phyloP scores from a whole-genome alignment of 2,797 vertebrate species.

The Echeneis naucrates region DNA sequence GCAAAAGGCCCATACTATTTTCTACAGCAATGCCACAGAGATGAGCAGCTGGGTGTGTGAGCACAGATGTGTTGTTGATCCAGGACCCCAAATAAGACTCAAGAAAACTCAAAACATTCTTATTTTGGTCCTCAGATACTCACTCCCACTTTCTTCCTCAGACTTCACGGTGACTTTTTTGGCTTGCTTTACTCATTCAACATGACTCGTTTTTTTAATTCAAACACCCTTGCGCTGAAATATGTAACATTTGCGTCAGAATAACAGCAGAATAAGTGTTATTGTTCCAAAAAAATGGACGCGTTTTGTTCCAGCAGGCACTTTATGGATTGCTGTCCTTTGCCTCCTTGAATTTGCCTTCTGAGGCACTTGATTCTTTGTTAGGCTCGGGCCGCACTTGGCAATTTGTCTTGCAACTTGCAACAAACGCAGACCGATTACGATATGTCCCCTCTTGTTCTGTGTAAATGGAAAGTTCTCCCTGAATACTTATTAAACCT shows the following conservation, averaged over 20 bases:
- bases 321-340: slow-evolving; percentile 40
- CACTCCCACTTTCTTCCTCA: neutral
- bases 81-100: neutral
- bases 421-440: slow-evolving; percentile 29
- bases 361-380: slow-evolving; percentile 35
- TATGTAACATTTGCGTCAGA: neutral
- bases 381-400: slow-evolving; percentile 18
- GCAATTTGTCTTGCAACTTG: slow-evolving; percentile 48
- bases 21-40: neutral
- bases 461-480: slow-evolving; percentile 44
- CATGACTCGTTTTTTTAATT: too few relatives aligned
- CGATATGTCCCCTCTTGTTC: slow-evolving; percentile 29
- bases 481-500: slow-evolving; percentile 54
- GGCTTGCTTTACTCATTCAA: neutral
- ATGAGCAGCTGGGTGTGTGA: neutral
- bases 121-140: neutral
- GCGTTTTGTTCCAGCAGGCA: slow-evolving; percentile 5
- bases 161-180: neutral
- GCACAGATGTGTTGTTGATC: neutral
- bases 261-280: neutral
- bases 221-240: slow-evolving; percentile 14
- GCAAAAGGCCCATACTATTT: neutral
- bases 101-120: neutral
- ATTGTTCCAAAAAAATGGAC: slow-evolving; percentile 18
- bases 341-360: slow-evolving; percentile 47